A percentile compares a stretch with the other conserved stretches of the same genome.
Conservation (phyloP, 92 coral and sea anemone genomes). For the Galaxea fascicularis region DNA sequence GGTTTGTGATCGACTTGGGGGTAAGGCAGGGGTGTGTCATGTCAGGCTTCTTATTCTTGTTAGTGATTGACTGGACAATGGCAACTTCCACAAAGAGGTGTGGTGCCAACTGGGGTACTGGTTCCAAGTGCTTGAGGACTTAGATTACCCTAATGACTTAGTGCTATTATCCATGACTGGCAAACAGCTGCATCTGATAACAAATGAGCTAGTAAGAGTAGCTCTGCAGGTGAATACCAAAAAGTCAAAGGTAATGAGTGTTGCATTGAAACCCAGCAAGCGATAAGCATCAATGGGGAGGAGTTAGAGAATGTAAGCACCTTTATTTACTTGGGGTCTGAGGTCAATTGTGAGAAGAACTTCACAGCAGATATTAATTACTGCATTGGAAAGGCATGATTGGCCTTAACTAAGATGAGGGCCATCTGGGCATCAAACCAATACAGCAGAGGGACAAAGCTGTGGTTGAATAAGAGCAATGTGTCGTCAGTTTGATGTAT, state of each 20-base stretch:
- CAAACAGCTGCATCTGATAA: background rate
- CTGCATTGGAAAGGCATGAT: conserved; percentile 19
- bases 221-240: background rate
- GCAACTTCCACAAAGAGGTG: background rate
- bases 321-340: conserved; percentile 3
- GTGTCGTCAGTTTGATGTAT: conserved; percentile 19
- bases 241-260: background rate
- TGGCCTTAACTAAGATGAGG: background rate
- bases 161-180: conserved; percentile 14
- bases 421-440: conserved; percentile 10
- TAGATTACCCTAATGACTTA: conserved; percentile 18
- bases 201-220: background rate
- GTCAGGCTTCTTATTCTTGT: no score
- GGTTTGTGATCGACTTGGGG: background rate
- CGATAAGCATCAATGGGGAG: conserved; percentile 17
- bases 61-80: conserved; percentile 26
- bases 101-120: conserved; percentile 25
- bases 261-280: background rate
- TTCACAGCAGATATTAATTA: conserved; percentile 29
- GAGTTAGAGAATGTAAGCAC: conserved; percentile 20
- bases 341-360: conserved; percentile 16
- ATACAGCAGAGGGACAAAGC: background rate
- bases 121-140: conserved; percentile 8
- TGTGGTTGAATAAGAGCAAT: background rate
- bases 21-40: conserved; percentile 16